These are phyloP conservation scores for Sminthopsis crassicaudata DNA, from an alignment of 2,113 vertebrate species.

Conservation along the genomic window DNA sequence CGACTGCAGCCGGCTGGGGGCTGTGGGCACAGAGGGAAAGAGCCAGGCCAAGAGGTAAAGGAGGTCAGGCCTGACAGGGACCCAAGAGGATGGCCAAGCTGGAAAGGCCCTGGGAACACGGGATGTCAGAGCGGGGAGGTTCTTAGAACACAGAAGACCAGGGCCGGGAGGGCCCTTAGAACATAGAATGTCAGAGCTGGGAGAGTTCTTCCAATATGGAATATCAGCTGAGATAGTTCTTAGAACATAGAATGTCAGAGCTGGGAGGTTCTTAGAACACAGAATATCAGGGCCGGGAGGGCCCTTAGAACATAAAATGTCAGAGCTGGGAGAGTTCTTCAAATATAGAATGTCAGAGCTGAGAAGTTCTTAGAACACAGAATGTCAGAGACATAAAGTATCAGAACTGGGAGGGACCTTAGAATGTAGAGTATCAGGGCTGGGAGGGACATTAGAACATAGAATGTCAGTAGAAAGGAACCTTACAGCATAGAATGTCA, in stretches of 20 bases:
- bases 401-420: not conserved
- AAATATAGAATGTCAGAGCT: not conserved
- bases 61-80: too few relatives aligned
- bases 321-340: not conserved
- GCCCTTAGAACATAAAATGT: not conserved
- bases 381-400: not conserved
- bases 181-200: not conserved
- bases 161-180: too few relatives aligned
- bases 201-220: not conserved
- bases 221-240: fast-evolving
- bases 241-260: not conserved
- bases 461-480: not conserved
- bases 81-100: not conserved
- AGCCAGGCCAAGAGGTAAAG: not conserved
- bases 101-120: not conserved
- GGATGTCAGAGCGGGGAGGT: too few relatives aligned
- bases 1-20: too few relatives aligned
- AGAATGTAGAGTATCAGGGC: not conserved
- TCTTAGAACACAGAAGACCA: too few relatives aligned
- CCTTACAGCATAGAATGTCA: not conserved
- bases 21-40: not conserved
- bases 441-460: not conserved
- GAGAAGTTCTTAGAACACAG: not conserved
- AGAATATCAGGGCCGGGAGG: not conserved
- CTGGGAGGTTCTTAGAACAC: not conserved